Evolutionary conservation across 2,888 invertebrate species (phyloP).

Genomic region (Thelaira solivaga): DNA sequence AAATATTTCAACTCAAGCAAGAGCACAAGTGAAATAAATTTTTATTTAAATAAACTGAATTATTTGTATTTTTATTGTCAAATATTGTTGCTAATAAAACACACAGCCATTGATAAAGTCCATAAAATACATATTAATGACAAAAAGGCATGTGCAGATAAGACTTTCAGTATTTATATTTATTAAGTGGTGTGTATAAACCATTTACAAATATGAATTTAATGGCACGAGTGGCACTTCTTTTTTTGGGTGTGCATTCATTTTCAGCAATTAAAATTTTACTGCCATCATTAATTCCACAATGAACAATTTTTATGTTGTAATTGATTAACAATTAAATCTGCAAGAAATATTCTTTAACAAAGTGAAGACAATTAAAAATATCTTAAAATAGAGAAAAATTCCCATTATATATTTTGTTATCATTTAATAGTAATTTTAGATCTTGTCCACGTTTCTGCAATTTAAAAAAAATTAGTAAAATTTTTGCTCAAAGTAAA

Average conservation of each 20-base stretch:
- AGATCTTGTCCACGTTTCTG: no score
- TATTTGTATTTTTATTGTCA: slow-evolving; percentile 49
- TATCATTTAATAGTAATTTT: no score
- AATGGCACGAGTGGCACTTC: slow-evolving; percentile 15
- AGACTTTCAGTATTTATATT: slow-evolving; percentile 5
- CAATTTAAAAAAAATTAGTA: no score
- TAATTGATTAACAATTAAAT: slow-evolving; percentile 62
- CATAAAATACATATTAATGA: background rate
- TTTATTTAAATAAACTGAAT: slow-evolving; percentile 35
- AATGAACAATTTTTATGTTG: slow-evolving; percentile 56
- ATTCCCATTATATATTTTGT: no score
- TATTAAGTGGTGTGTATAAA: slow-evolving; percentile 11
- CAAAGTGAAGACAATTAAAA: background rate
- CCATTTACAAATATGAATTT: slow-evolving; percentile 51
- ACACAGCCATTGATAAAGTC: background rate
- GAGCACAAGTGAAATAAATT: slow-evolving; percentile 3
- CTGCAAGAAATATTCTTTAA: no score
- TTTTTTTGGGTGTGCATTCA: slow-evolving; percentile 18
- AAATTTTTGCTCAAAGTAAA: no score
- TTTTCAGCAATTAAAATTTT: slow-evolving; percentile 55
- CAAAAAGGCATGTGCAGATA: background rate
- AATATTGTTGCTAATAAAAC: slow-evolving; percentile 57
- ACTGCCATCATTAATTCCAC: slow-evolving; percentile 51
- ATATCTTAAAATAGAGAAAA: background rate
- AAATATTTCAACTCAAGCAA: background rate